Percentiles rank a stretch among this genome's conserved stretches.
phyloP scores from a whole-genome alignment of 2,888 invertebrate genomes.

The Helleia helle region DNA sequence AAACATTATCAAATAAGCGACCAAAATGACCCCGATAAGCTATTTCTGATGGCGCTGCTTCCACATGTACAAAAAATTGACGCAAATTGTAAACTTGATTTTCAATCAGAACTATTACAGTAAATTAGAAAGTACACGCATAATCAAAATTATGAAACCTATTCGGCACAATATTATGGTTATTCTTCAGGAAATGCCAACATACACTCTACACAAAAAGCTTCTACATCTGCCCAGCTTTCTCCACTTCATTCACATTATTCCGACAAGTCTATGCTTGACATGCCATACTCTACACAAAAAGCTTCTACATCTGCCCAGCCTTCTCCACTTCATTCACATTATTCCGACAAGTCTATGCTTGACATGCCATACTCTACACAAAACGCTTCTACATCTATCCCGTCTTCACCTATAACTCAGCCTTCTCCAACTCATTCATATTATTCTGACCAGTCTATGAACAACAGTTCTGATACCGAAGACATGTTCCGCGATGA shows the following conservation, averaged over 20 bases:
- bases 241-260: slow-evolving; percentile 22
- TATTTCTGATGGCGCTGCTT: slow-evolving; percentile 24
- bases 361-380: slow-evolving; percentile 25
- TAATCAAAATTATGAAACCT: slow-evolving; percentile 26
- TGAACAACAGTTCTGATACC: slow-evolving; percentile 25
- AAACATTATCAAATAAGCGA: slow-evolving; percentile 24
- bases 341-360: slow-evolving; percentile 23
- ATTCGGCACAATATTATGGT: slow-evolving; percentile 24
- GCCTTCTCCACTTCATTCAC: slow-evolving; percentile 24
- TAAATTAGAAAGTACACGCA: slow-evolving; percentile 27
- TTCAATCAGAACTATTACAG: slow-evolving; percentile 24
- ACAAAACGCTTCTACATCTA: slow-evolving; percentile 20
- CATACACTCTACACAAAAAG: slow-evolving; percentile 23
- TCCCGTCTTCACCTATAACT: slow-evolving; percentile 22
- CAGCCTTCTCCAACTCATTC: slow-evolving; percentile 23
- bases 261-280: slow-evolving; percentile 24
- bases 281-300: slow-evolving; percentile 25
- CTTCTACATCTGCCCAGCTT: slow-evolving; percentile 24
- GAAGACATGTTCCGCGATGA: slow-evolving; percentile 25
- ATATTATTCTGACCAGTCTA: slow-evolving; percentile 15
- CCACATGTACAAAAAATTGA: slow-evolving; percentile 24
- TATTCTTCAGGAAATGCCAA: slow-evolving; percentile 25
- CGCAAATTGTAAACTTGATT: slow-evolving; percentile 22
- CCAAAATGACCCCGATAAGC: slow-evolving; percentile 22
- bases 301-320: slow-evolving; percentile 18